Percentiles rank a stretch among this genome's conserved stretches.
phyloP scores from a whole-genome alignment of 2,797 vertebrate species.

The Megalops cyprinoides region DNA sequence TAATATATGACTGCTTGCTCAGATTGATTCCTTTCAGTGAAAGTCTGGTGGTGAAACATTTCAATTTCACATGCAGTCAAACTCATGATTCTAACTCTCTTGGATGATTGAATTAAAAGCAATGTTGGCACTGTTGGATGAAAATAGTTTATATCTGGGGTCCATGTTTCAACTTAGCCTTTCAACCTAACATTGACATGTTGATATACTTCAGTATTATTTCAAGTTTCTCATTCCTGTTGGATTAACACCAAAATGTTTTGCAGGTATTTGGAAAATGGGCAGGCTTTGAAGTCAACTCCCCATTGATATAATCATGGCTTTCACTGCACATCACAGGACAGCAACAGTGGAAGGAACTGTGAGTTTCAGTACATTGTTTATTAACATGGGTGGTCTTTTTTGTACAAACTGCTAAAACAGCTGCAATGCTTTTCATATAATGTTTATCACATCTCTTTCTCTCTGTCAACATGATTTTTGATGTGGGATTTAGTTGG shows the following conservation, averaged over 20 bases:
- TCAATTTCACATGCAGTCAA: too few species aligned
- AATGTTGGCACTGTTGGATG: neutral
- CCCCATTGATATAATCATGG: slow-evolving; percentile 12
- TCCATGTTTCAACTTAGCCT: neutral
- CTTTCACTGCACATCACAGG: slow-evolving; percentile 11
- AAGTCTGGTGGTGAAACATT: too few species aligned
- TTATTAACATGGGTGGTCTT: too few species aligned
- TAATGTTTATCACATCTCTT: too few species aligned
- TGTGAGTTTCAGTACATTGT: slow-evolving; percentile 4
- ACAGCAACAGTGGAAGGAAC: slow-evolving; percentile 16
- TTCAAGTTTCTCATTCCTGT: too few species aligned
- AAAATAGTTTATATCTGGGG: neutral
- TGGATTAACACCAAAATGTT: neutral
- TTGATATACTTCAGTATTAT: neutral
- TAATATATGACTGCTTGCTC: too few species aligned
- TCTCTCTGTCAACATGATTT: too few species aligned
- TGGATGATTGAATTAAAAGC: too few species aligned
- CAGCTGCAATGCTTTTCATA: neutral
- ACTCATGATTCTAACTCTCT: too few species aligned
- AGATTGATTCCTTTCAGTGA: too few species aligned
- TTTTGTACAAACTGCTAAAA: neutral
- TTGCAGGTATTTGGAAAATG: slow-evolving; percentile 9
- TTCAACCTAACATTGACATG: neutral
- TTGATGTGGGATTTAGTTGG: too few species aligned
- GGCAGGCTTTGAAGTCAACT: neutral